These are phyloP conservation scores for Phycodurus eques DNA, from an alignment of 2,113 vertebrate genomes.

Conservation along the genomic window DNA sequence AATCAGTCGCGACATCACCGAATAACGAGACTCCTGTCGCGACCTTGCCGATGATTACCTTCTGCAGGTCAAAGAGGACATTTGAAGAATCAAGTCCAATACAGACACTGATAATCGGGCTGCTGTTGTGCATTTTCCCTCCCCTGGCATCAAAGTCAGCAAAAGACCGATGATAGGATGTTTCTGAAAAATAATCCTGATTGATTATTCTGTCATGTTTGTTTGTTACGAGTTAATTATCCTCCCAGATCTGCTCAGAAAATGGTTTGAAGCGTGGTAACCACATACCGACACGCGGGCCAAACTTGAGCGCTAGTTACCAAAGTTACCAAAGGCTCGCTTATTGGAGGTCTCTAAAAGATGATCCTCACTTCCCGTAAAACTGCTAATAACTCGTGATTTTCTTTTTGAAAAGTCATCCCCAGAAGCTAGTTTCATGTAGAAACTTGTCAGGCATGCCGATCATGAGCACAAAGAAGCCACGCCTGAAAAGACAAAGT, in stretches of 20 bases:
- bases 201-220: not conserved
- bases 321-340: no score
- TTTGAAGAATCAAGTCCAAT: not conserved
- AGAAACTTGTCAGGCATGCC: not conserved
- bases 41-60: not conserved
- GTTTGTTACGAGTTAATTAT: not conserved
- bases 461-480: not conserved
- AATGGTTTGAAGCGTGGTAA: not conserved
- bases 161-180: not conserved
- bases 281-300: no score
- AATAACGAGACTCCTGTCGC: not conserved
- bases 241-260: not conserved
- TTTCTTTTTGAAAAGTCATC: no score
- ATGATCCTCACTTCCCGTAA: not conserved
- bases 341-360: no score
- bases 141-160: not conserved
- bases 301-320: no score
- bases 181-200: not conserved
- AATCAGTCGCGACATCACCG: not conserved
- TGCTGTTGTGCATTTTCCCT: not conserved
- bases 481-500: not conserved
- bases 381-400: not conserved
- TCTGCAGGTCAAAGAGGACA: not conserved
- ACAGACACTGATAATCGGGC: not conserved
- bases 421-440: not conserved